Evolutionary conservation across 2,113 vertebrate genomes (phyloP).

Genomic region (Eulemur macaco): DNA sequence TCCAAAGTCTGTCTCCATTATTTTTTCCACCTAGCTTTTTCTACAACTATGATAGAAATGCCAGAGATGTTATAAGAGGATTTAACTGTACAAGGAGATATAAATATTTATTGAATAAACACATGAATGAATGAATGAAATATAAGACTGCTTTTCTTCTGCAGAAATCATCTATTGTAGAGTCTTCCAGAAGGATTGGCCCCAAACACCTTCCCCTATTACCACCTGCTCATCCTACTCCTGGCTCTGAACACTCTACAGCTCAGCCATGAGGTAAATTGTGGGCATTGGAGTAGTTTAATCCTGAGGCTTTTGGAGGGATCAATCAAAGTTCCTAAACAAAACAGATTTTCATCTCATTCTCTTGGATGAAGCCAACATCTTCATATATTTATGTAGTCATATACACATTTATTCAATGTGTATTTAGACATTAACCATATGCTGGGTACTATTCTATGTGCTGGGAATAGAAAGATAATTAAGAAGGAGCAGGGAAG

Average conservation of each 20-base stretch:
- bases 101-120: neutral
- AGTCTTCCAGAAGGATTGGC: neutral
- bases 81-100: neutral
- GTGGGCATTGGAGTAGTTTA: neutral
- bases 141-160: neutral
- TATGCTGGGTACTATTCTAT: neutral
- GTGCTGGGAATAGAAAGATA: neutral
- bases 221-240: neutral
- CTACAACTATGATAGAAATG: neutral
- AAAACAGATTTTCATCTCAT: neutral
- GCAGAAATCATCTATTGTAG: neutral
- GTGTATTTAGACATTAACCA: conserved; percentile 29
- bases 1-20: neutral
- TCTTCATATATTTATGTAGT: neutral
- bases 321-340: neutral
- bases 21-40: neutral
- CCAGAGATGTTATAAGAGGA: neutral
- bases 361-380: neutral
- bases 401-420: neutral
- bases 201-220: neutral
- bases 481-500: neutral
- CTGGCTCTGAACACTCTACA: neutral
- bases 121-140: neutral
- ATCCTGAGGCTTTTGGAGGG: neutral
- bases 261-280: neutral